Base-by-base conservation (phyloP, 30 jellyfish, hydroid and myxozoan genomes). In the Clytia hemisphaerica region DNA sequence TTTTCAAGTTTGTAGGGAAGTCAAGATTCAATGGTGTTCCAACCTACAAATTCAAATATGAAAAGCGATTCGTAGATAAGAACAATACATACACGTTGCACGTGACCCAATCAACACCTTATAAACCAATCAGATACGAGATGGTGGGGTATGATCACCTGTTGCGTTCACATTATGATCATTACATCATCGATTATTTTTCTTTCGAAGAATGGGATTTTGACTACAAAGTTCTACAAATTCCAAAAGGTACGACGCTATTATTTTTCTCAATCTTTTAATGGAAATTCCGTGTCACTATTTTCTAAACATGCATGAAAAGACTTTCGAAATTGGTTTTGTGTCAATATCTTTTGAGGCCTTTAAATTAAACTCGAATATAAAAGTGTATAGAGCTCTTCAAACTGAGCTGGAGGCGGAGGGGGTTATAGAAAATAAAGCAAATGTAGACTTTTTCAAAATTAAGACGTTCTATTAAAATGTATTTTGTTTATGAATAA, bases 61-160 rank as follows among this genome's bases (percentile, higher is more conserved):
- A 60, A 0, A 62, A 59, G 44, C 60, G 53, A 32, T 63, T 63
- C 48, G 64, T 44, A 27, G 67, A 79, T 61, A 65, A 82, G 54
- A 85, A 83, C 47, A 85, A 85, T 33, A 85, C 96, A 0, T 85
- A 85, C 60, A 71, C 54, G 33, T 85, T 85, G 40, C 73, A 77
- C 47, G 96, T 86, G 0, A 71, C 86, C 24, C 85, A 71, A 44
- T 87, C 80, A 14, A 28, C 18, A 26, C 81, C 81, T 10, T 82
- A 82, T 5, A 68, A 67, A 35, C 96, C 96, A 37, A 54, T 85
- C 2, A 77, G 79, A 24, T 66, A 79, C 38, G 96, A 85, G 35
- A 85, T 85, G 96, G 33, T 79, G 10, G 96, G 96, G 6, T 85
- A 77, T 49, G 96, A 85, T 55, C 75, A 76, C 37, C 54, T 85